Percentiles rank a stretch among this genome's conserved stretches.
Conservation (phyloP, 37 sponge, comb jelly and placozoan genomes). For the Lycopodina hypogea region DNA sequence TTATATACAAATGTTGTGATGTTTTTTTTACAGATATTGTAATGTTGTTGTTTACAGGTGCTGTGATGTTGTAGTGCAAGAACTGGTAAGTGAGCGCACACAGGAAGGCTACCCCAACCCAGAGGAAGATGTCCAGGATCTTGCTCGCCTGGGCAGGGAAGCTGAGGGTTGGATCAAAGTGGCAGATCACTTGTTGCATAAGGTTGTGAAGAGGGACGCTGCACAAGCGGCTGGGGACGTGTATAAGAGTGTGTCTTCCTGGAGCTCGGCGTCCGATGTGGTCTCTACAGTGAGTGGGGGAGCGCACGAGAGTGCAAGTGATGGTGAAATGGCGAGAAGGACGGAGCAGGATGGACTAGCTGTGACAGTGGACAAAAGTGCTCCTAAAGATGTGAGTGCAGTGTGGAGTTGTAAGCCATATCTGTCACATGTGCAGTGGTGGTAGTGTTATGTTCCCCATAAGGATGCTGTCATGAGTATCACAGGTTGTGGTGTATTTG, state of each 20-base stretch:
- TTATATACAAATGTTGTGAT: background rate
- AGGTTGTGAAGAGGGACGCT: background rate
- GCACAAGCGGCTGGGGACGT: background rate
- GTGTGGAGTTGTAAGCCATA: too few relatives aligned
- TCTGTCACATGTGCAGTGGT: too few relatives aligned
- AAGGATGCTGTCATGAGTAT: too few relatives aligned
- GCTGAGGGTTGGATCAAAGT: conserved; percentile 46
- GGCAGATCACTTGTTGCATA: conserved; percentile 23
- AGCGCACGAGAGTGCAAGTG: background rate
- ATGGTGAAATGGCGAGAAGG: background rate
- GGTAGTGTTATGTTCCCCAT: too few relatives aligned
- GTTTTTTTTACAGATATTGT: background rate
- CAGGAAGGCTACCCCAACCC: conserved; percentile 35
- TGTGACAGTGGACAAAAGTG: too few relatives aligned
- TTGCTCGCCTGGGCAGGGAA: conserved; percentile 35
- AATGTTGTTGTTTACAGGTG: conserved; percentile 16
- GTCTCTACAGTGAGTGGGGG: background rate
- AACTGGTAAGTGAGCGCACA: conserved; percentile 22
- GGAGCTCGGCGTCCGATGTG: too few relatives aligned
- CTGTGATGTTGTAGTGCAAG: conserved; percentile 47
- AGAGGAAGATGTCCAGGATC: conserved; percentile 38
- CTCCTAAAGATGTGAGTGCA: too few relatives aligned
- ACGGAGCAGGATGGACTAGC: too few relatives aligned
- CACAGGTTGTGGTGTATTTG: too few relatives aligned
- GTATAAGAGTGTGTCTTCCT: too few relatives aligned